Percentiles rank a stretch among this genome's conserved stretches.
These are phyloP conservation scores for Hetaerina titia DNA, from an alignment of 2,888 invertebrate genomes.

Conservation along the genomic window DNA sequence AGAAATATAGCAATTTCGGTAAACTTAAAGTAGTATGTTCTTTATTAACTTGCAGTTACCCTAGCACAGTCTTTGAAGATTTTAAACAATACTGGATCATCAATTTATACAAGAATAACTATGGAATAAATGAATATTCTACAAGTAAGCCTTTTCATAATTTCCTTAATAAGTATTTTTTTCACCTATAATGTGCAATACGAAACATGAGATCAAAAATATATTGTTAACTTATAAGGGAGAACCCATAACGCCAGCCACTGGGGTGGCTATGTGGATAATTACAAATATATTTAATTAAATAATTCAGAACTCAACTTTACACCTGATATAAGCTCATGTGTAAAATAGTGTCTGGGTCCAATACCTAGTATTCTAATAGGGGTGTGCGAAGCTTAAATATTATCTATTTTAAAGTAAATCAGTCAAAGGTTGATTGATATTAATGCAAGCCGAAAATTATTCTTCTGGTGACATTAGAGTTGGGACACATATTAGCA, in stretches of 20 bases:
- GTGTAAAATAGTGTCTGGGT: neutral
- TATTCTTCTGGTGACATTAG: no score
- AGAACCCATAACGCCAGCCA: neutral
- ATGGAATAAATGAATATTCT: neutral
- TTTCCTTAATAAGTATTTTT: neutral
- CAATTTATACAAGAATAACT: neutral
- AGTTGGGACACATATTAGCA: no score
- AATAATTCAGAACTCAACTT: neutral
- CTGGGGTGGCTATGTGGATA: neutral
- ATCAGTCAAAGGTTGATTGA: no score
- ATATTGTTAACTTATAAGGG: neutral
- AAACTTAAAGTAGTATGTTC: no score
- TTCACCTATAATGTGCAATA: slow-evolving; percentile 2
- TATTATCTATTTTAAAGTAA: no score
- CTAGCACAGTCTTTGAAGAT: neutral
- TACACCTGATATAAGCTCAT: neutral
- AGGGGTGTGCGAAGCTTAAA: neutral
- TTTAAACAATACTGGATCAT: neutral
- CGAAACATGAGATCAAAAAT: neutral
- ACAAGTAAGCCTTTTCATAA: neutral
- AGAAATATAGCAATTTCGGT: no score
- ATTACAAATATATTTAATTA: neutral
- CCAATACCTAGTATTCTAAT: neutral
- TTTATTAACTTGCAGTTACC: no score
- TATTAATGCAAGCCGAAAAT: no score